phyloP scores from a whole-genome alignment of 2,797 vertebrate species.

The Cheirogaleus major region DNA sequence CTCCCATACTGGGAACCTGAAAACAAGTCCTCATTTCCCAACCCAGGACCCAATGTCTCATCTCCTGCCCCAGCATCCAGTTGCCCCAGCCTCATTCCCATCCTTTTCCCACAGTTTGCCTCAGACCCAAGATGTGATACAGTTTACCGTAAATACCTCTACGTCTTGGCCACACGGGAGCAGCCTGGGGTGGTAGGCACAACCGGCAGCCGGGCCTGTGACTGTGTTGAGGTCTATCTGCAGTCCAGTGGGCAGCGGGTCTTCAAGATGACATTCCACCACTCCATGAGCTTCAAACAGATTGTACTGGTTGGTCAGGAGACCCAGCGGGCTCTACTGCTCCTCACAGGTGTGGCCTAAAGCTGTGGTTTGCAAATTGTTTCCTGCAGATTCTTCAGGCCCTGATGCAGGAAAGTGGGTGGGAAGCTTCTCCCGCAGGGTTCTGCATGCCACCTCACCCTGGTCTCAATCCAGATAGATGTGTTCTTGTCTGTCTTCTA shows the following conservation, averaged over 20 bases:
- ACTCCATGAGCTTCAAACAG: constrained; percentile 84
- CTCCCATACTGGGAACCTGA: background rate
- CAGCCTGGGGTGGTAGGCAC: background rate
- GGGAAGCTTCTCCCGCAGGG: background rate
- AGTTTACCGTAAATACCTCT: constrained; percentile 83
- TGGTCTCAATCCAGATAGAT: background rate
- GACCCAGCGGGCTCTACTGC: constrained; percentile 78
- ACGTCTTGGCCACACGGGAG: constrained; percentile 82
- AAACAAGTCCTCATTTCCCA: background rate
- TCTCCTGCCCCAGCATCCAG: background rate
- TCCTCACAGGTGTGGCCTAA: constrained; percentile 82
- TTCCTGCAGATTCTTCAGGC: constrained; percentile 7
- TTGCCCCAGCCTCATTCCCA: background rate
- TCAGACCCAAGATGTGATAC: constrained; percentile 84
- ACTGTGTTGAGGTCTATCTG: constrained; percentile 85
- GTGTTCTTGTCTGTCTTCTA: background rate
- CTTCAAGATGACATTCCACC: constrained; percentile 86
- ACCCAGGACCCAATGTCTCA: background rate
- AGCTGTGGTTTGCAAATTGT: background rate
- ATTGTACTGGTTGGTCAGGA: constrained; percentile 83
- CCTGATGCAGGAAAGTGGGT: background rate
- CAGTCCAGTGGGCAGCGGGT: constrained; percentile 82
- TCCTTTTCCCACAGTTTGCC: constrained; percentile 79
- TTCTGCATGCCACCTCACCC: background rate
- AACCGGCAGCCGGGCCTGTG: constrained; percentile 30